These are phyloP conservation scores for Lasioglossum albipes DNA, from an alignment of 1,140 invertebrate genomes.

Conservation along the genomic window DNA sequence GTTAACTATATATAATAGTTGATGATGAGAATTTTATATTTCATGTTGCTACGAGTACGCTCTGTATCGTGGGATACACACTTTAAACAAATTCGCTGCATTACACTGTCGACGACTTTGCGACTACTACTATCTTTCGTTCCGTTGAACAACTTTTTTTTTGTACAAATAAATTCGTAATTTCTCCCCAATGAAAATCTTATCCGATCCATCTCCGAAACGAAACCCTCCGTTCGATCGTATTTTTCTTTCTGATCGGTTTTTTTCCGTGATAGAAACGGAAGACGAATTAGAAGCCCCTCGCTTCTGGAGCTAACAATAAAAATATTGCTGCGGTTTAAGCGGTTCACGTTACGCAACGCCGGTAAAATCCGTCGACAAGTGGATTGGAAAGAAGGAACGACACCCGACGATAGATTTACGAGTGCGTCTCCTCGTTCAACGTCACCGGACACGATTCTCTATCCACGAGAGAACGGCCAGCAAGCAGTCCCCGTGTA, in stretches of 20 bases:
- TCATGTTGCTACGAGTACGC: constrained; percentile 71
- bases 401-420: constrained; percentile 6
- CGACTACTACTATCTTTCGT: constrained; percentile 55
- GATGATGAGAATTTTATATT: constrained; percentile 78
- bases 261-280: background rate
- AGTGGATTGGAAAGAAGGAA: background rate
- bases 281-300: background rate
- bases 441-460: background rate
- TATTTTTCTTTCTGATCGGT: background rate
- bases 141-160: constrained; percentile 56
- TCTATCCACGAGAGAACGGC: constrained; percentile 1
- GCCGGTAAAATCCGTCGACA: background rate
- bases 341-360: background rate
- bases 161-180: constrained; percentile 71
- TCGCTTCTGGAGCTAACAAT: background rate
- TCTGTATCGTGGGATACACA: constrained; percentile 62
- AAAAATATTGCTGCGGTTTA: background rate
- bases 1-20: constrained; percentile 65
- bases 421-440: background rate
- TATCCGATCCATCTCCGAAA: background rate
- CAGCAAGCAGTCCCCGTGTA: constrained; percentile 23
- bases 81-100: constrained; percentile 60
- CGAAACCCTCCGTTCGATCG: background rate
- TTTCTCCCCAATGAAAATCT: constrained; percentile 55
- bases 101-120: constrained; percentile 59